A percentile compares a stretch with the other conserved stretches of the same genome.
Evolutionary conservation across 2,113 vertebrate genomes (phyloP).

Genomic region (Aleadryas rufinucha): DNA sequence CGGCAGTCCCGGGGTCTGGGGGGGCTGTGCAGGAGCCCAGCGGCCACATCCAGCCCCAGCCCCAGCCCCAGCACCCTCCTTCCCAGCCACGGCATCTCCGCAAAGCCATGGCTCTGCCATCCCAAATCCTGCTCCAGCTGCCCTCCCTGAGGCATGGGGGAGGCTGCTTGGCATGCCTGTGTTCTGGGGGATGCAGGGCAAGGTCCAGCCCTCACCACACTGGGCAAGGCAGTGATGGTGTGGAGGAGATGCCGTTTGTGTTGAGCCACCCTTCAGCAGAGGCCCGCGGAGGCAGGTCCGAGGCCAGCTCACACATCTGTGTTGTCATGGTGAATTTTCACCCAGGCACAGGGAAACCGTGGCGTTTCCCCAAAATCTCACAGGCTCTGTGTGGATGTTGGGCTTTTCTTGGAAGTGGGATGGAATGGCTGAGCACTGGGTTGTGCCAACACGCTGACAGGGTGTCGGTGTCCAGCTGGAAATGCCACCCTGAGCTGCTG

Average conservation of each 20-base stretch:
- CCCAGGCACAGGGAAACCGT: neutral
- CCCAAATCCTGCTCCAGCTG: neutral
- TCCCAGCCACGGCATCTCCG: neutral
- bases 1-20: rapidly evolving
- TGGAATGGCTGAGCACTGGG: neutral
- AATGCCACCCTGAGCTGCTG: neutral
- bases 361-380: neutral
- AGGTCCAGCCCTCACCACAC: neutral
- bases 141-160: rapidly evolving
- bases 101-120: neutral
- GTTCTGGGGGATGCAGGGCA: neutral
- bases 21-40: neutral
- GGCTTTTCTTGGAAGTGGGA: neutral
- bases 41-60: neutral
- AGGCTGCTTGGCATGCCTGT: neutral
- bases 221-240: neutral
- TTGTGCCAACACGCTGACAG: neutral
- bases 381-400: neutral
- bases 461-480: neutral
- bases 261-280: neutral
- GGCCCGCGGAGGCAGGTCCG: neutral
- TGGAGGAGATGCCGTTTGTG: neutral
- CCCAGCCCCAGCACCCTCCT: neutral
- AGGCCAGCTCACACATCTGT: constrained; percentile 26
- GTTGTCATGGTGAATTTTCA: constrained; percentile 67